Conservation (phyloP, 2,797 vertebrate species). For the Margarornis squamiger region DNA sequence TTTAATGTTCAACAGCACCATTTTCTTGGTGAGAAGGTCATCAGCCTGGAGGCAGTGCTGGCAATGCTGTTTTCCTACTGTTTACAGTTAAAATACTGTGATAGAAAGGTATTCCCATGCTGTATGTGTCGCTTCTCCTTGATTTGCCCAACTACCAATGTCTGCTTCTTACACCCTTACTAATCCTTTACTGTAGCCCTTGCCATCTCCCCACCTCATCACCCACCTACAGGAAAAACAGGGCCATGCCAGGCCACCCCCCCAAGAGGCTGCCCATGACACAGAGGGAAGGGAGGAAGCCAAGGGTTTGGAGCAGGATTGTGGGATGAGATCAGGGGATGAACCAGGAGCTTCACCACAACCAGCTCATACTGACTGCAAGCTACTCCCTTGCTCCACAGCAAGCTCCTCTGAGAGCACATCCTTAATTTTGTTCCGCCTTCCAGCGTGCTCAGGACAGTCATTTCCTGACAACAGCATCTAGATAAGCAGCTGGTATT, state of each 20-base stretch:
- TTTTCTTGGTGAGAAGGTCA: neutral
- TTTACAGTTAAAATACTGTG: neutral
- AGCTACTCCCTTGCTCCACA: neutral
- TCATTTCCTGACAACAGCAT: neutral
- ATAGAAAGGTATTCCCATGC: neutral
- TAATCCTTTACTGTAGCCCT: neutral
- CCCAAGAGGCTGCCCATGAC: neutral
- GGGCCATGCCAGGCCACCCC: neutral
- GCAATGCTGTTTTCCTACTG: neutral
- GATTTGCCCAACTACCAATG: neutral
- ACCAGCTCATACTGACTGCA: neutral
- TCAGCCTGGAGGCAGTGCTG: neutral
- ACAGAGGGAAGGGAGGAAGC: neutral
- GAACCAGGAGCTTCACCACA: neutral
- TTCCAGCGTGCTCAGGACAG: neutral
- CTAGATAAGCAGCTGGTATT: neutral
- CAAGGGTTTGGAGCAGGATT: neutral
- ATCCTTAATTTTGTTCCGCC: neutral
- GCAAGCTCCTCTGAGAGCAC: neutral
- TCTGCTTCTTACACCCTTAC: neutral
- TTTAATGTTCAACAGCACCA: neutral
- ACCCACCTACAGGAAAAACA: neutral
- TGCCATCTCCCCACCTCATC: neutral
- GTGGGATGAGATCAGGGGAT: neutral
- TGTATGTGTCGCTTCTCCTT: neutral